Evolutionary conservation across 64 coral and sea anemone species (phyloP), one percentile per base, ranked within the genome.

Genomic region (Porites lutea): DNA sequence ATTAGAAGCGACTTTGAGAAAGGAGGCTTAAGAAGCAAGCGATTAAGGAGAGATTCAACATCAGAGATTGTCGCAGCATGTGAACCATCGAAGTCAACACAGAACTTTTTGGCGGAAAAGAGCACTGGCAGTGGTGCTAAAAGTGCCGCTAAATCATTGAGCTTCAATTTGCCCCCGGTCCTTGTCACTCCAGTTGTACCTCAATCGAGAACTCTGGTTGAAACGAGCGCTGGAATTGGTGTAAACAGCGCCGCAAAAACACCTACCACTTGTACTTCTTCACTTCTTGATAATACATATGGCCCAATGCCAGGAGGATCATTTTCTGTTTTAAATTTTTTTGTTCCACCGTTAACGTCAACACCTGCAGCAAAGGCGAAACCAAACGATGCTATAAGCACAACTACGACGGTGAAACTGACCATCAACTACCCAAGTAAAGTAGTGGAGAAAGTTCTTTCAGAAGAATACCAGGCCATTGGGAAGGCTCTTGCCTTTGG

Each of bases 401-500:
- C 9, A 54, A 5, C 52, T 5, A 54, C 9, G 52, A 54, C 53
- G 6, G 53, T 55, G 3, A 55, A 55, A 55, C 53, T 55, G 3
- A 55, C 53, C 53, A 55, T 55, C 53, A 55, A 55, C 53, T 55
- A 55, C 11, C 53, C 53, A 5, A 55, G 53, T 11, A 5, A 55
- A 55, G 78, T 48, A 37, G 73, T 77, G 13, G 62, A 86, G 12
- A 92, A 92, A n/a, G 11, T 23, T 14, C 50, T 92, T 18, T 4
- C 12, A 13, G 19, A 13, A 44, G 16, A 65, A 7, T 92, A 84
- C 50, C 50, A 92, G 49, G 4, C 78, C 15, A 19, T 92, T 46
- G 90, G 79, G 43, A 92, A 92, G 48, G 69, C 81, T 4, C 47
- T 92, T 7, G 73, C 57, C 62, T 78, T 21, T 64, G 80, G 81